Conservation (phyloP, 2,113 vertebrate genomes). For the Crotophaga sulcirostris region DNA sequence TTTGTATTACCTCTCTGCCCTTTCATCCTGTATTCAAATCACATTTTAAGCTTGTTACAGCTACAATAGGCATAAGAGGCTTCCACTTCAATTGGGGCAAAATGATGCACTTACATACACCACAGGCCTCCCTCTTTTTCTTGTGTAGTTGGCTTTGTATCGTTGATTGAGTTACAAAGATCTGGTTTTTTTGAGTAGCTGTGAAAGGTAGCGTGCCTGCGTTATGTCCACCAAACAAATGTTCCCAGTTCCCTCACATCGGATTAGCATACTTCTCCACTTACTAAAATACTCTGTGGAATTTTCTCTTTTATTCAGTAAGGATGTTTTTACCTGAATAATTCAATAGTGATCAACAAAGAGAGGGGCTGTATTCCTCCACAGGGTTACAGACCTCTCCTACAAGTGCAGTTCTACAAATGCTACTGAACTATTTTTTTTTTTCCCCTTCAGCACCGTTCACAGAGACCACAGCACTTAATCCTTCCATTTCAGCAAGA, state of each 20-base stretch:
- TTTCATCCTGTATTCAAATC: neutral
- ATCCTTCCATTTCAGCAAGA: neutral
- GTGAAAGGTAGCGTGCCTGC: accelerated
- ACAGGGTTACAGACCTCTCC: neutral
- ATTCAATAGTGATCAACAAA: neutral
- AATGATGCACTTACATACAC: accelerated
- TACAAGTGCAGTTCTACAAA: neutral
- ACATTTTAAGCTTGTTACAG: neutral
- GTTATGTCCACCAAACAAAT: neutral
- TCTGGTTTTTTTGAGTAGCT: neutral
- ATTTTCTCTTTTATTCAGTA: neutral
- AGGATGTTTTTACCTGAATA: neutral
- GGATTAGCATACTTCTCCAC: neutral
- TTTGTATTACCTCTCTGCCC: neutral
- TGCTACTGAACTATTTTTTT: neutral
- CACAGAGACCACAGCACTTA: neutral
- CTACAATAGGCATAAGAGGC: neutral
- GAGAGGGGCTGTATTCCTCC: neutral
- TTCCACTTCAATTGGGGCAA: neutral
- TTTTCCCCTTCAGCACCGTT: neutral
- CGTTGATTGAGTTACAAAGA: neutral
- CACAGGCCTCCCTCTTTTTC: neutral
- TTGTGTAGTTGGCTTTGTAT: neutral
- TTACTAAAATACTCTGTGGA: neutral
- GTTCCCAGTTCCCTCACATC: neutral